Base-by-base conservation (phyloP, 2,113 vertebrate genomes). In the Lophotis ruficrista region DNA sequence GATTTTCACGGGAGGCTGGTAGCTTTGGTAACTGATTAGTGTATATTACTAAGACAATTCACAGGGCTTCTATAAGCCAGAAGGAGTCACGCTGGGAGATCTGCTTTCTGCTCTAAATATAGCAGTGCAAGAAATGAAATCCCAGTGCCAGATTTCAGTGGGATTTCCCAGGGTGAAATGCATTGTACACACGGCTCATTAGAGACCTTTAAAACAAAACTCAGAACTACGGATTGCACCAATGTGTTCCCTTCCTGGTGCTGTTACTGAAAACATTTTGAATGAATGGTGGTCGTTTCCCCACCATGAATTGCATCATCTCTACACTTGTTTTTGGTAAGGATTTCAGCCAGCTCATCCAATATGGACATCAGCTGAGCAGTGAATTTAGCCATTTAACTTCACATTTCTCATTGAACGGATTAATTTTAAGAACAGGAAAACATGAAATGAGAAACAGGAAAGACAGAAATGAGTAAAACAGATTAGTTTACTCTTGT, bases 91-190 rank as follows among this genome's bases (percentile, higher is more conserved):
- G 10, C 89, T 83, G 93, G 73, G 96, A 96, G 89, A 97, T 97
- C 89, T 94, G 96, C 89, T 96, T 96, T 87, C 93, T 85, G 78
- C 81, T 87, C 95, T 94, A 94, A 96, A 96, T 95, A 95, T 96
- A 96, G 94, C 70, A 89, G 83, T 4, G 4, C 10, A 50, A 94
- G 95, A 93, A 95, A 92, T 73, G 81, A 94, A 95, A 97, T 17
- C 28, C 70, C 69, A 94, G 94, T 28, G 91, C 83, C 96, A 96
- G 93, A 94, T 96, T 97, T 96, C 93, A 94, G 87, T 94, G 96
- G 96, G 96, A 95, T 96, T 96, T 96, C 94, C 96, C 70, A 83
- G 95, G 92, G 93, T 92, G 95, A 96, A 93, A 96, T 65, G 38
- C 77, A 94, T 58, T 76, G 54, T 91, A 72, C 77, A 94, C 93